These are phyloP conservation scores for Pterocles burchelli DNA, from an alignment of 2,113 vertebrate genomes.

Conservation along the genomic window DNA sequence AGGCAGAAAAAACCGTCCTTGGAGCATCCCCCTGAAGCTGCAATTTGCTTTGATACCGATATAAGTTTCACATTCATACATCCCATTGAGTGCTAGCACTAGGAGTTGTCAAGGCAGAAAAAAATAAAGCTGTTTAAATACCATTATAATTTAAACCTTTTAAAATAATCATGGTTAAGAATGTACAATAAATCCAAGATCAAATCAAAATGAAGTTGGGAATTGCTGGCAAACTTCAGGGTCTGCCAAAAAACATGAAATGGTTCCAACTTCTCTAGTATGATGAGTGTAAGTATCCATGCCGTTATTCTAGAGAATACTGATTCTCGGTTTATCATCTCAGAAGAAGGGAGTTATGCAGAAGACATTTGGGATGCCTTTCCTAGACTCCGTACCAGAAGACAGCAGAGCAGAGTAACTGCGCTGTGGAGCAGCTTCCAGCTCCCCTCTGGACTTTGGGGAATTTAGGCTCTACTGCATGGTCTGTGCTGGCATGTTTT, in stretches of 20 bases:
- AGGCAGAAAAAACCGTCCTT: neutral
- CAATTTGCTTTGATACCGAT: neutral
- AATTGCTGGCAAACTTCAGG: neutral
- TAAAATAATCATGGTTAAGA: neutral
- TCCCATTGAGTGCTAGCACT: neutral
- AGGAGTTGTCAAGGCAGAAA: neutral
- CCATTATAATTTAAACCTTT: neutral
- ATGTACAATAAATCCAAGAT: neutral
- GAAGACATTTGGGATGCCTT: neutral
- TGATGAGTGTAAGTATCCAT: neutral
- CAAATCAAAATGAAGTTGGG: neutral
- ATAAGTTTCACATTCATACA: neutral
- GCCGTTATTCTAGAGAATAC: neutral
- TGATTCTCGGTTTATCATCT: neutral
- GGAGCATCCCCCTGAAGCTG: neutral
- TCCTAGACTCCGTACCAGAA: neutral
- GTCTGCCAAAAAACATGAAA: neutral
- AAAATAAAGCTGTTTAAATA: neutral
- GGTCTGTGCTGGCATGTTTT: neutral
- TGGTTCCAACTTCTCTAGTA: neutral
- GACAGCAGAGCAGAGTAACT: neutral
- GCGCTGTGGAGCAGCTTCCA: accelerated
- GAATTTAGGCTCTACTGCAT: accelerated
- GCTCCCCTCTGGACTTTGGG: neutral
- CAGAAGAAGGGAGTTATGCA: neutral